phyloP scores from a whole-genome alignment of 2,113 vertebrate species.

The Meriones unguiculatus region DNA sequence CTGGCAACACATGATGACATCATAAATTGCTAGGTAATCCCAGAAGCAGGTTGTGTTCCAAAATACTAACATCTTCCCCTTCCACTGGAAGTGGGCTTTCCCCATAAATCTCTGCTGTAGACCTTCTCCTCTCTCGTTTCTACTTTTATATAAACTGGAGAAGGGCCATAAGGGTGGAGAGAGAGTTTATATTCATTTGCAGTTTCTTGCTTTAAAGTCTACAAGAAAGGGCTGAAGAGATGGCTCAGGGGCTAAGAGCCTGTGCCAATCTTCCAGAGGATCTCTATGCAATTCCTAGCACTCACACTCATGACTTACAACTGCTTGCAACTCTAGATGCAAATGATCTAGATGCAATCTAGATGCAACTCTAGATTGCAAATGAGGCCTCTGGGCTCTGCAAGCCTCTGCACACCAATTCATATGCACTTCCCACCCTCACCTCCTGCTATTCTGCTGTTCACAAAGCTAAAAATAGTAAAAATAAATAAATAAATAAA shows the following conservation, averaged over 20 bases:
- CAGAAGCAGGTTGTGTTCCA: too few relatives aligned
- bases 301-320: neutral
- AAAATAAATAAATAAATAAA: too few relatives aligned
- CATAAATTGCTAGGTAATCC: too few relatives aligned
- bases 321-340: neutral
- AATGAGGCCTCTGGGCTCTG: neutral
- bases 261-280: neutral
- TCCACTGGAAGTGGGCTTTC: neutral
- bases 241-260: neutral
- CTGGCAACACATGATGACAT: too few relatives aligned
- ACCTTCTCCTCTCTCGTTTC: neutral
- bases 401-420: too few relatives aligned
- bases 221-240: neutral
- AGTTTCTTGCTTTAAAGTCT: conserved; percentile 2
- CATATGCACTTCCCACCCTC: neutral
- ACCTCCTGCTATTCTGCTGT: neutral
- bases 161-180: neutral
- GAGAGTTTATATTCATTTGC: neutral
- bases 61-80: too few relatives aligned
- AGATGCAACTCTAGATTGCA: too few relatives aligned
- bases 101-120: neutral
- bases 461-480: neutral
- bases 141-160: neutral
- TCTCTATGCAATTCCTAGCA: neutral
- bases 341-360: too few relatives aligned